Conservation (phyloP, 2,888 invertebrate species). For the Apodemia duryi region DNA sequence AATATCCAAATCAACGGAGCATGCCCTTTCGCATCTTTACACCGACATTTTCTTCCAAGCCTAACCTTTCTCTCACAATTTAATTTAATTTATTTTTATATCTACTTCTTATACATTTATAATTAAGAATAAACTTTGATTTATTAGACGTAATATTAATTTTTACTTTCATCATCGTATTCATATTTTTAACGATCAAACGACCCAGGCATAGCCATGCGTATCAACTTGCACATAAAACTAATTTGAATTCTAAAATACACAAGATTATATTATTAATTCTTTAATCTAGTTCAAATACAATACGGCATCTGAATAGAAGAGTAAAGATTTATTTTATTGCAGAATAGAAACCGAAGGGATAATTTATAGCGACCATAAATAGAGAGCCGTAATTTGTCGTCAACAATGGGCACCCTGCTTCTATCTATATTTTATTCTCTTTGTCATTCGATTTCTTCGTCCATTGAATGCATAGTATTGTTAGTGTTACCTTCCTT, state of each 20-base stretch:
- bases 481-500: slow-evolving; percentile 24
- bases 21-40: no score
- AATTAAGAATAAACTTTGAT: no score
- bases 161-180: no score
- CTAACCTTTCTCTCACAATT: no score
- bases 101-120: no score
- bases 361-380: slow-evolving; percentile 55
- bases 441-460: slow-evolving; percentile 60
- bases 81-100: no score
- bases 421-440: slow-evolving; percentile 57
- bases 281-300: slow-evolving; percentile 10
- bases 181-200: no score
- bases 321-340: slow-evolving; percentile 16
- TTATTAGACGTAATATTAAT: no score
- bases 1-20: no score
- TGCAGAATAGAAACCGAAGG: slow-evolving; percentile 35
- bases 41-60: no score
- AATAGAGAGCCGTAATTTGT: slow-evolving; percentile 60
- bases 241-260: neutral
- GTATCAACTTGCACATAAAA: neutral
- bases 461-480: slow-evolving; percentile 38
- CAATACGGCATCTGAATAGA: slow-evolving; percentile 14
- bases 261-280: neutral
- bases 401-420: slow-evolving; percentile 53
- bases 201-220: no score